Percentiles rank a stretch among this genome's conserved stretches.
Conservation (phyloP, 2,797 vertebrate genomes). For the Thamnophis elegans region DNA sequence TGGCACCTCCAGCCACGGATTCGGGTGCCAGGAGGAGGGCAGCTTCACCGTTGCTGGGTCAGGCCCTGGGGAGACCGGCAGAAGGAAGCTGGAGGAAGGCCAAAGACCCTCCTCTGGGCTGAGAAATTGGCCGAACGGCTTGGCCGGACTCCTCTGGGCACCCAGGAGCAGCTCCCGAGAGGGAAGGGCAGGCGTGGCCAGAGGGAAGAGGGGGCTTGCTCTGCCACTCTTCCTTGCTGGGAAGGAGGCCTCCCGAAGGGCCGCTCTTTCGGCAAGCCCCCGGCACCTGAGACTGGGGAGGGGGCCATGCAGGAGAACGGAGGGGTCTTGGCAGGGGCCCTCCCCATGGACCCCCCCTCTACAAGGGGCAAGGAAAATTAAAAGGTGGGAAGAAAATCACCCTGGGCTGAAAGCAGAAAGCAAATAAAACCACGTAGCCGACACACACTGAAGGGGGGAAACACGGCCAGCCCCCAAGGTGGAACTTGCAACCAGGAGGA, state of each 20-base stretch:
- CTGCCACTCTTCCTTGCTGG: background rate
- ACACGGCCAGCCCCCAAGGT: background rate
- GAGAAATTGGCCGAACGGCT: background rate
- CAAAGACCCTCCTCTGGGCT: background rate
- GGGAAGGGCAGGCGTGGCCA: background rate
- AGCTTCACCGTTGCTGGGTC: background rate
- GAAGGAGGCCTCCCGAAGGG: background rate
- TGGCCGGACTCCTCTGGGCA: background rate
- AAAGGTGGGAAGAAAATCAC: conserved; percentile 17
- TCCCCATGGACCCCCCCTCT: rapidly evolving
- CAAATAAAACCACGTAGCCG: background rate
- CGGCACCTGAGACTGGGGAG: too few relatives aligned
- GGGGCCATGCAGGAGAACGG: background rate
- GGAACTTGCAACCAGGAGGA: too few relatives aligned
- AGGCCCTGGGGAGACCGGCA: background rate
- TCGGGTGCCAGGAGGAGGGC: background rate
- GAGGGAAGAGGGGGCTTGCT: background rate
- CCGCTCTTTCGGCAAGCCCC: background rate
- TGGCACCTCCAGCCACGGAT: background rate
- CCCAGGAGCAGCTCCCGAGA: background rate
- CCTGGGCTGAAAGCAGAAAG: background rate
- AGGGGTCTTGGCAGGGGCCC: background rate
- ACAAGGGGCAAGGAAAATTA: background rate
- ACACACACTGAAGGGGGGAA: conserved; percentile 11
- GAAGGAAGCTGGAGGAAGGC: too few relatives aligned